phyloP scores from a whole-genome alignment of 2,888 invertebrate species.

The Resseliella maxima region DNA sequence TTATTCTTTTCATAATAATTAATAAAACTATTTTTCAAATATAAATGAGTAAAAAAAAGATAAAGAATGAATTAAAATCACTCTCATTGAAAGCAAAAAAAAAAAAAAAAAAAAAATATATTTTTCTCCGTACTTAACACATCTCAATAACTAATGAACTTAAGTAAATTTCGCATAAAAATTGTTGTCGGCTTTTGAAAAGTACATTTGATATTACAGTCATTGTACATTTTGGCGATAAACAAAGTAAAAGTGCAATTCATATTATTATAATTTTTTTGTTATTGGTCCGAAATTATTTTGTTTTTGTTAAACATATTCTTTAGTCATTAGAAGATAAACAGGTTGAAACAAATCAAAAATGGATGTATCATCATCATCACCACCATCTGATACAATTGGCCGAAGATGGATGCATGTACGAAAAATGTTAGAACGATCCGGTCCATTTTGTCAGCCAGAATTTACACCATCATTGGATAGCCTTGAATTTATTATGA shows the following conservation, averaged over 20 bases:
- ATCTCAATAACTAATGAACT: too few relatives aligned
- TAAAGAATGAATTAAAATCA: too few relatives aligned
- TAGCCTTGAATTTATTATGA: constrained; percentile 84
- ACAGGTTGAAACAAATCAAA: neutral
- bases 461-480: constrained; percentile 90
- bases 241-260: neutral
- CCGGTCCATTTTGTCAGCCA: constrained; percentile 93
- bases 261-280: neutral
- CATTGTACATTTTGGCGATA: neutral
- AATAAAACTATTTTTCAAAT: neutral
- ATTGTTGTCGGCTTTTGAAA: neutral
- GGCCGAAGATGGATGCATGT: constrained; percentile 81
- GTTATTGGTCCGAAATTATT: neutral
- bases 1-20: neutral
- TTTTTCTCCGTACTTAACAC: neutral
- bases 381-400: constrained; percentile 13
- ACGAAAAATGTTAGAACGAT: constrained; percentile 85
- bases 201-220: neutral
- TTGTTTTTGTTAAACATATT: neutral
- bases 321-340: neutral
- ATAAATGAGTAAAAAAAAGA: too few relatives aligned
- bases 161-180: neutral
- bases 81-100: too few relatives aligned
- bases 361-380: constrained; percentile 33
- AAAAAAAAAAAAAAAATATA: too few relatives aligned